Evolutionary conservation across 1,140 invertebrate genomes (phyloP), one percentile per base, ranked within the genome.

Genomic region (Magallana gigas): DNA sequence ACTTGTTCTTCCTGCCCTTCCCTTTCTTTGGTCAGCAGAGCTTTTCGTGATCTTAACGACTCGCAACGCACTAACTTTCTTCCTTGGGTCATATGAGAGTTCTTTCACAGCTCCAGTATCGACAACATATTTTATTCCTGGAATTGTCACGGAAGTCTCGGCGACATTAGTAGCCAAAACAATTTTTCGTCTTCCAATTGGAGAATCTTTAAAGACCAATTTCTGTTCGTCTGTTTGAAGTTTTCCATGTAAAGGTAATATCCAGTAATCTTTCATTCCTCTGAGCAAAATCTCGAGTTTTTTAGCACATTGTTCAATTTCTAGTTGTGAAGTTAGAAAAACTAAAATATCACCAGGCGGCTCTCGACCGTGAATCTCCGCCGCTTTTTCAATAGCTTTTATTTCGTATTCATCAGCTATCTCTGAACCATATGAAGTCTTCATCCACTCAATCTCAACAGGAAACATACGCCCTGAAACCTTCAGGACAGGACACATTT

Each of bases 171-270:
- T 95, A 8, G 94, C 92, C 90, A 94, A 94, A 0, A 95, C 91
- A 81, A 94, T 90, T 89, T 94, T 94, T 71, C 94, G 62, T 71
- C 88, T 90, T 16, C 91, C 90, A 59, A 11, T 56, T 56, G 90
- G 87, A 12, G 89, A 57, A 48, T 76, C 83, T 18, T 92, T 64
- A 87, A 95, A 94, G 0, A 94, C 93, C 29, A 90, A 76, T 93
- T 99, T 98, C 93, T 99, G 99, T 62, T 99, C 96, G 94, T 98
- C 98, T 0, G 98, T 98, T 4, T 98, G 98, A 60, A 99, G 94
- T 1, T 98, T 99, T 0, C 99, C 99, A 95, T 99, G 99, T 2
- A 99, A 94, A 0, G 98, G 98, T 95, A 94, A 89, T 88, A 92
- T 92, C 23, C 88, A 56, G 36, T 87, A 90, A 64, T 91, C 84